Evolutionary conservation across 2,113 vertebrate genomes (phyloP), one percentile per base, ranked within the genome.

Genomic region (Carassius auratus): DNA sequence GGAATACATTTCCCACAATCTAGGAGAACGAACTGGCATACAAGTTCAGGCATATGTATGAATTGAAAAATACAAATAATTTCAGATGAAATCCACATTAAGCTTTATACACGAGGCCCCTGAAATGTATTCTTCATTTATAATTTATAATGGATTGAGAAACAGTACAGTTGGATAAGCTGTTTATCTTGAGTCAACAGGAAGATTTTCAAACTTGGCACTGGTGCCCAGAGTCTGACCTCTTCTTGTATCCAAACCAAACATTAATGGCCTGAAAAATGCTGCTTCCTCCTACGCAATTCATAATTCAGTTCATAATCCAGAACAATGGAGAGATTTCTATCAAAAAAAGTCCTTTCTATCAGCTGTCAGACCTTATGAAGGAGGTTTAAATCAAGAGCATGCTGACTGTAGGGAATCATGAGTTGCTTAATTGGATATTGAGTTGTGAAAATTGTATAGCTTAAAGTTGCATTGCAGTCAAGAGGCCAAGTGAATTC

Each of bases 191-290:
- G 23, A 81, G 79, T 64, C 78, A 45, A 64, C 36, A 48, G 26
- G 66, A 71, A n/a, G 48, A 57, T 57, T 57, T 73, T 4, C 48
- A 83, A 50, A 38, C 66, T 69, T 83, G 42, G 10, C 42, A 81
- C 64, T 14, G 23, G 36, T 81, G 26, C 62, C 26, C 81, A 73
- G 9, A 57, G 45, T n/a, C 64, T 73, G 81, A 83, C 81, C 64
- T 38, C 14, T 66, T 73, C 26, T 23, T 30, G 62, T 33, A 48
- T 81, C 79, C 66, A 69, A 83, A 38, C 50, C 81, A 81, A 81
- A 81, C 42, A 81, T 10, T 57, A 83, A 83, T 73, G 81, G 66
- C 33, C 68, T 81, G 62, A 81, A 68, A 50, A 52, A 68, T 64
- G 42, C 62, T n/a, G 6, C 48, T 83, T 71, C 30, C 12, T 55